Conservation (phyloP, 2,113 vertebrate species). For the Lampris megalopsis region DNA sequence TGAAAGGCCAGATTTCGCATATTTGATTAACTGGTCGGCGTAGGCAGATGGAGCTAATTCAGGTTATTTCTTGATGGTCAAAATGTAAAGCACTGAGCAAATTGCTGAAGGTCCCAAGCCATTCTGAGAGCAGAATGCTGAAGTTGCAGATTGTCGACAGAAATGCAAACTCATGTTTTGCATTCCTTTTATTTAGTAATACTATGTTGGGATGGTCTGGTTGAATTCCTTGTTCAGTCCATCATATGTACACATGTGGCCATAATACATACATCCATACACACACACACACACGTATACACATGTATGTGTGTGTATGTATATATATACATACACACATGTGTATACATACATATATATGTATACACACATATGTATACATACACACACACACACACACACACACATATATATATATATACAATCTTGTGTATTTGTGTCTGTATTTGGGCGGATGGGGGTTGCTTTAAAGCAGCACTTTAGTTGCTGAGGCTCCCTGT, state of each 20-base stretch:
- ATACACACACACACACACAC: slow-evolving; percentile 29
- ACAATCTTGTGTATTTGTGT: too few relatives aligned
- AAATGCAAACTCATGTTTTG: slow-evolving; percentile 27
- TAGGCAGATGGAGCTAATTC: too few relatives aligned
- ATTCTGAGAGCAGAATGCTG: not conserved
- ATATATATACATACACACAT: too few relatives aligned
- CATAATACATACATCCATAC: slow-evolving; percentile 66
- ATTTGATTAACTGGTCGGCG: too few relatives aligned
- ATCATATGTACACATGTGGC: slow-evolving; percentile 19
- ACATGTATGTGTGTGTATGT: too few relatives aligned
- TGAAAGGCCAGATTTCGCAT: too few relatives aligned
- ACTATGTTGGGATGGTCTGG: slow-evolving; percentile 59
- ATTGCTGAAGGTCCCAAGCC: not conserved
- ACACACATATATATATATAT: not conserved
- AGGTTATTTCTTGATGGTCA: too few relatives aligned
- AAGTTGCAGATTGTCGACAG: slow-evolving; percentile 11
- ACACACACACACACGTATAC: slow-evolving; percentile 3
- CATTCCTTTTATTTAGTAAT: not conserved
- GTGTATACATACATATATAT: too few relatives aligned
- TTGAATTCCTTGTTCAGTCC: slow-evolving; percentile 65
- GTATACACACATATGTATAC: too few relatives aligned
- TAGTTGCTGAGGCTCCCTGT: too few relatives aligned
- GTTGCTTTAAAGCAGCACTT: too few relatives aligned
- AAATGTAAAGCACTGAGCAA: not conserved
- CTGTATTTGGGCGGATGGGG: too few relatives aligned